phyloP scores from a whole-genome alignment of 2,113 vertebrate genomes.

The Tenrec ecaudatus region DNA sequence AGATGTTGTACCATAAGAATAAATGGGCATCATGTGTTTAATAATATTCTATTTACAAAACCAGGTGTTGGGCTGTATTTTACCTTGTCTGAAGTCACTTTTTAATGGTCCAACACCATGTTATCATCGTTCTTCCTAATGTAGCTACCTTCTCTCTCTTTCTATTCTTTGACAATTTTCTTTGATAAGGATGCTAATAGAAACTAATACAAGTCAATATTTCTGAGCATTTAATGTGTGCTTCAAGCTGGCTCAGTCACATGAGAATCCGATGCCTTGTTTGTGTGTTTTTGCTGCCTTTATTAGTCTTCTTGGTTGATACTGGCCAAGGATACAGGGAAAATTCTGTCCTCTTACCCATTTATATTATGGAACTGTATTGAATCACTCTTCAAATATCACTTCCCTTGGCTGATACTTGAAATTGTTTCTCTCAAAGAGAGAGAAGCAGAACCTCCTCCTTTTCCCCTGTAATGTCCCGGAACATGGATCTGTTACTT shows the following conservation, averaged over 20 bases:
- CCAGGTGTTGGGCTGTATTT: neutral
- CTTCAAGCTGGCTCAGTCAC: neutral
- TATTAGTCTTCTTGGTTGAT: neutral
- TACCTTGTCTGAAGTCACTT: neutral
- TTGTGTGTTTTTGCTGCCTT: neutral
- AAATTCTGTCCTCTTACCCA: neutral
- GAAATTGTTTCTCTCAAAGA: neutral
- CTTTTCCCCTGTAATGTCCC: neutral
- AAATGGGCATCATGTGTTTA: too few species aligned
- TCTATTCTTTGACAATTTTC: neutral
- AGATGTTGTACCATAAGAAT: too few species aligned
- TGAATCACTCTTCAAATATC: neutral
- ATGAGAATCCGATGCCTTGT: neutral
- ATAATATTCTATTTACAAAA: neutral
- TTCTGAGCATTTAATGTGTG: conserved; percentile 15
- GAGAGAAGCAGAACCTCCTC: neutral
- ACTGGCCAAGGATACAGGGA: neutral
- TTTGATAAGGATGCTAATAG: neutral
- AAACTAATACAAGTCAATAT: conserved; percentile 3
- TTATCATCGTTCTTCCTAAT: neutral
- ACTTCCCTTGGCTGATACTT: neutral
- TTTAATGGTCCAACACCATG: neutral
- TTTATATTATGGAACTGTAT: neutral
- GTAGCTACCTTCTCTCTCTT: neutral
- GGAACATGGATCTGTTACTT: neutral